Conservation (phyloP, 92 coral and sea anemone genomes). For the Siderastrea siderea region DNA sequence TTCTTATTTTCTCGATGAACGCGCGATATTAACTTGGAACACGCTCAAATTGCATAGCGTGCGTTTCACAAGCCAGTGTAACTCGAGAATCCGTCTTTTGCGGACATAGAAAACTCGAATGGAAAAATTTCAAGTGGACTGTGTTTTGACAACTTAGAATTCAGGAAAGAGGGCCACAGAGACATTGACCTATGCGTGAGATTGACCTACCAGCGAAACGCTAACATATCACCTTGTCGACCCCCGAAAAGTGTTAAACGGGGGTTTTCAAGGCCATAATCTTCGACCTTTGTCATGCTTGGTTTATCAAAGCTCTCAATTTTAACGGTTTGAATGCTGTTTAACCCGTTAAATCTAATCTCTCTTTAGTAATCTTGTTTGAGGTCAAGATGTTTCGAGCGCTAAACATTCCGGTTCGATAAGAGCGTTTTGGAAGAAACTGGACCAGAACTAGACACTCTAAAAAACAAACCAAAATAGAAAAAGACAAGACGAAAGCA, state of each 20-base stretch:
- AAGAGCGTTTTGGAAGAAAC: conserved; percentile 8
- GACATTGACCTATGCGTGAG: neutral
- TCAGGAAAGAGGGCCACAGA: neutral
- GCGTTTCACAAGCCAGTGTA: conserved; percentile 23
- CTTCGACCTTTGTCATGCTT: conserved; percentile 37
- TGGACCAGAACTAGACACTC: neutral
- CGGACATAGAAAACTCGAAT: conserved; percentile 8
- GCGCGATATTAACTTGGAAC: neutral
- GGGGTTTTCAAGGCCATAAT: conserved; percentile 18
- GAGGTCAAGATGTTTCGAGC: conserved; percentile 50
- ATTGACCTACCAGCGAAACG: neutral
- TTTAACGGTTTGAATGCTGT: conserved; percentile 43
- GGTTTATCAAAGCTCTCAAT: neutral
- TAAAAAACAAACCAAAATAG: neutral
- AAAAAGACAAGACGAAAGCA: neutral
- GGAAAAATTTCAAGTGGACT: conserved; percentile 16
- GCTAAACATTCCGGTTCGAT: conserved; percentile 27
- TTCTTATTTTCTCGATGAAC: neutral
- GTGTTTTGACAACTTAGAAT: neutral
- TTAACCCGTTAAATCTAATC: conserved; percentile 39
- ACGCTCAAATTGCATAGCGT: conserved; percentile 13
- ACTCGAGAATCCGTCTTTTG: conserved; percentile 37
- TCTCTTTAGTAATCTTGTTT: conserved; percentile 40
- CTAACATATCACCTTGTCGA: neutral
- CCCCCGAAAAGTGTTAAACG: conserved; percentile 27